These are phyloP conservation scores for Sebastes oblongus DNA, from an alignment of 2,797 vertebrate species.

Conservation along the genomic window DNA sequence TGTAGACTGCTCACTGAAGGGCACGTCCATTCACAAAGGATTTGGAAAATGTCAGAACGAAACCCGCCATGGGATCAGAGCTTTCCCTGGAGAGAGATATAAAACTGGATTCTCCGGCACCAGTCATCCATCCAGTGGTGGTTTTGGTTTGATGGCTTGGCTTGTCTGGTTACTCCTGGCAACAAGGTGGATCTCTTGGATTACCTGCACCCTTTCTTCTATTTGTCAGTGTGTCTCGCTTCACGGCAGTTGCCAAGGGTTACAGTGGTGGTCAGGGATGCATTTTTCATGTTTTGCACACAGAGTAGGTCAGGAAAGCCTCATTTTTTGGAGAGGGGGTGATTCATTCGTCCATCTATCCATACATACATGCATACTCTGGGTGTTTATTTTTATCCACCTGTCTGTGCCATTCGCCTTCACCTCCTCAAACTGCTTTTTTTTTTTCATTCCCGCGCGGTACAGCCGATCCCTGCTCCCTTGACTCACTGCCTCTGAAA, in stretches of 20 bases:
- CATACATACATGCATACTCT: not conserved
- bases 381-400: constrained; percentile 14
- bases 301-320: constrained; percentile 19
- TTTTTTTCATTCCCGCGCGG: not conserved
- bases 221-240: not conserved
- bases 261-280: constrained; percentile 13
- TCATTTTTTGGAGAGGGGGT: not conserved
- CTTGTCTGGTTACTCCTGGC: constrained; percentile 14
- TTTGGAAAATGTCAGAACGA: constrained; percentile 23
- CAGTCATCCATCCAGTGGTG: not conserved
- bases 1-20: not conserved
- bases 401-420: constrained; percentile 7
- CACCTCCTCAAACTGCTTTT: not conserved
- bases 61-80: not conserved
- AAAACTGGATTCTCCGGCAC: constrained; percentile 11
- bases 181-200: constrained; percentile 31
- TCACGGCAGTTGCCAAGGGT: constrained; percentile 34
- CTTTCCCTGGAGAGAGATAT: constrained; percentile 15
- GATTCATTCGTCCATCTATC: not conserved
- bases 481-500: constrained; percentile 41
- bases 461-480: constrained; percentile 30
- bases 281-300: constrained; percentile 6
- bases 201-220: constrained; percentile 4
- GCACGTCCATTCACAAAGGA: constrained; percentile 14
- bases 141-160: constrained; percentile 12